Base-by-base conservation (phyloP, 2,888 invertebrate genomes). In the Mycalesis mineus region DNA sequence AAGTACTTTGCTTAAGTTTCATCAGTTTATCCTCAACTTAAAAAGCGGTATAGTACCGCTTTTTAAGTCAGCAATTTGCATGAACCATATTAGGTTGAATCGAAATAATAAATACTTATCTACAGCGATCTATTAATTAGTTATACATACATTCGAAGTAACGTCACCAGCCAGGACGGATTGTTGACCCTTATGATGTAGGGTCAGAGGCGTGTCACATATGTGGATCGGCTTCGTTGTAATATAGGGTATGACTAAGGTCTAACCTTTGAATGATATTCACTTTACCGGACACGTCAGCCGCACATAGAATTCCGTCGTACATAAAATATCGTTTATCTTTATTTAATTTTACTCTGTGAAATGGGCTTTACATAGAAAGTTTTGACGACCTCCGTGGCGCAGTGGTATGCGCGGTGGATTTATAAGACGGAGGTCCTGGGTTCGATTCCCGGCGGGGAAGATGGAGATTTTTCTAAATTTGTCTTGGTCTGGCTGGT, bases 221-320 rank as follows among this genome's bases (percentile, higher is more conserved):
- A 62, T 57, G 51, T 60, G 44, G 60, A 51, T 42, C 62, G n/a
- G 55, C 44, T 51, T 52, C 51, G 47, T 39, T 57, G 47, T 55
- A 13, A 47, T 56, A 36, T 11, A 36, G 36, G n/a, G 36, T 11
- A 42, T 53, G 53, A 57, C 47, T 49, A 52, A 61, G 22, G 45
- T 14, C 37, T 50, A 51, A 44, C 49, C 52, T 56, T 56, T 55
- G 55, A 44, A 49, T 44, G 13, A 13, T 44, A 44, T 42, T 42
- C 44, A 13, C 28, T 44, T 44, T 29, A 22, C 3, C 3, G 22
- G n/a, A n/a, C n/a, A n/a, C n/a, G n/a, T n/a, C n/a, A n/a, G n/a
- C n/a, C n/a, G n/a, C n/a, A n/a, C n/a, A n/a, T n/a, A n/a, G n/a
- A n/a, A n/a, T n/a, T n/a, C n/a, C n/a, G n/a, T n/a, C n/a, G n/a